These are phyloP conservation scores for Xylota sylvarum DNA, from an alignment of 2,888 invertebrate genomes.

Conservation along the genomic window DNA sequence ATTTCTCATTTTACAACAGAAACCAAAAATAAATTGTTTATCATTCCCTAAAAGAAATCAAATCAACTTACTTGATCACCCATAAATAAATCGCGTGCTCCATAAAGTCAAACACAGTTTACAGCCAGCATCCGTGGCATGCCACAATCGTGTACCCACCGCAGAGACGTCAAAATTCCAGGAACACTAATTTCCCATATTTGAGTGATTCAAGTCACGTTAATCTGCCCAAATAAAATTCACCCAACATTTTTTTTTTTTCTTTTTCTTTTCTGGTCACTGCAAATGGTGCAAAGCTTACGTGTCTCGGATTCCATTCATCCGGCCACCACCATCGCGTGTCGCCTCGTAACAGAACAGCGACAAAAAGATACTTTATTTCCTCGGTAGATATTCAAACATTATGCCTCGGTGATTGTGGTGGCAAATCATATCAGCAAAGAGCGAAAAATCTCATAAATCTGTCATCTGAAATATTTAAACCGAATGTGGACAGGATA, in stretches of 20 bases:
- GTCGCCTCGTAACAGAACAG: background rate
- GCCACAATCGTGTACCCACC: background rate
- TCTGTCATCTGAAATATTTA: constrained; percentile 3
- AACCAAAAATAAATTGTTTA: constrained; percentile 16
- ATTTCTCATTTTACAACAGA: constrained; percentile 1
- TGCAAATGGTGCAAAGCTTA: constrained; percentile 27
- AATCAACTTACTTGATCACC: constrained; percentile 30
- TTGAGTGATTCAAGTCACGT: constrained; percentile 61
- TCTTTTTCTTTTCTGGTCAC: constrained; percentile 16
- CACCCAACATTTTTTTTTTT: constrained; percentile 5
- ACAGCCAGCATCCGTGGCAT: background rate
- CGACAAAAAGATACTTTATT: constrained; percentile 1
- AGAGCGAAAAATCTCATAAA: constrained; percentile 11
- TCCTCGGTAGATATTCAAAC: background rate
- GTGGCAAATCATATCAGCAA: background rate
- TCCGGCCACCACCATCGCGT: background rate
- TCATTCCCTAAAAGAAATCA: constrained; percentile 1
- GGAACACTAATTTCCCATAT: constrained; percentile 52
- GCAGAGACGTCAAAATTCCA: constrained; percentile 4
- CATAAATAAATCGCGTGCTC: constrained; percentile 14
- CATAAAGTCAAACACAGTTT: constrained; percentile 25
- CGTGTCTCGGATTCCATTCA: constrained; percentile 21
- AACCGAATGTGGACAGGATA: background rate
- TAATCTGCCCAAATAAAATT: constrained; percentile 55
- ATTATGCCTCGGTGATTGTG: background rate